Percentiles rank a stretch among this genome's conserved stretches.
Conservation (phyloP, 2,888 invertebrate species). For the Ernsta delagoae region DNA sequence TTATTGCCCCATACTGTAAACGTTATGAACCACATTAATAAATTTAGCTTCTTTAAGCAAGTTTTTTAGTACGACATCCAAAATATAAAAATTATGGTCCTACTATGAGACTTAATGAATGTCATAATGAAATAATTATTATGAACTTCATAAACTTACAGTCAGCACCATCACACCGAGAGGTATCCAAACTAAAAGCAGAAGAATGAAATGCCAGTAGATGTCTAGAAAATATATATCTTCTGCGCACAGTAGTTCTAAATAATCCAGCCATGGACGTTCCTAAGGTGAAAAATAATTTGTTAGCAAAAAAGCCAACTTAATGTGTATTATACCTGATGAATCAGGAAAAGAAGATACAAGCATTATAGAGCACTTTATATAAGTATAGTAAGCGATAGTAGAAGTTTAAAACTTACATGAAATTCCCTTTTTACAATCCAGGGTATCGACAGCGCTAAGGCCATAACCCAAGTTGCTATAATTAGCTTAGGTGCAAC, state of each 20-base stretch:
- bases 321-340: too few relatives aligned
- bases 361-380: too few relatives aligned
- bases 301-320: too few relatives aligned
- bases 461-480: slow-evolving; percentile 88
- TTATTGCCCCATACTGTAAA: slow-evolving; percentile 67
- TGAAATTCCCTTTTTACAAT: slow-evolving; percentile 86
- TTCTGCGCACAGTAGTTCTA: slow-evolving; percentile 91
- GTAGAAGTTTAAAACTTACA: slow-evolving; percentile 57
- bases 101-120: too few relatives aligned
- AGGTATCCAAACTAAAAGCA: slow-evolving; percentile 91
- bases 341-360: too few relatives aligned
- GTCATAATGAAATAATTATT: too few relatives aligned
- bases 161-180: slow-evolving; percentile 89
- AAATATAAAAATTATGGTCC: too few relatives aligned
- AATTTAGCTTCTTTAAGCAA: too few relatives aligned
- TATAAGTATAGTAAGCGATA: too few relatives aligned
- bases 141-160: slow-evolving; percentile 74
- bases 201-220: slow-evolving; percentile 92
- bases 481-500: slow-evolving; percentile 87
- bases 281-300: slow-evolving; percentile 68
- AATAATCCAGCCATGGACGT: slow-evolving; percentile 90
- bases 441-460: slow-evolving; percentile 87
- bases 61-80: too few relatives aligned
- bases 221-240: slow-evolving; percentile 85
- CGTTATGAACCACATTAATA: too few relatives aligned